Evolutionary conservation across 2,797 vertebrate genomes (phyloP).

Genomic region (Anguilla anguilla): DNA sequence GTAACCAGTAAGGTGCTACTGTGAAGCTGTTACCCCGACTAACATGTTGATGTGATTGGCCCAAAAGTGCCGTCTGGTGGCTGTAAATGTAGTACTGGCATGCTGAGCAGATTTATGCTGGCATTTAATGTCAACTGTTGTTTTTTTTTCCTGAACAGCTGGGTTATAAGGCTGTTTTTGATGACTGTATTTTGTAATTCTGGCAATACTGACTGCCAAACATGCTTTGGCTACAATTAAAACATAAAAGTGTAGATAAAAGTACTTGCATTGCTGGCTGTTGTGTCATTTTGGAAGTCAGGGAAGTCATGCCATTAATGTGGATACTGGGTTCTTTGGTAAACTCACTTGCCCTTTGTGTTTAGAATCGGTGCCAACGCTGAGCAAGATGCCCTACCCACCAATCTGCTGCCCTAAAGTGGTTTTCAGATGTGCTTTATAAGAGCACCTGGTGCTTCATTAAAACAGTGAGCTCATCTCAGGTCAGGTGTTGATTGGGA

Average conservation of each 20-base stretch:
- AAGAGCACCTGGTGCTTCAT: neutral
- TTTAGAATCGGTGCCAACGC: neutral
- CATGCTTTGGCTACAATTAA: neutral
- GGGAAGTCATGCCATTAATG: neutral
- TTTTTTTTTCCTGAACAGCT: neutral
- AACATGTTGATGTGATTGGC: neutral
- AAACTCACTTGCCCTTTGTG: neutral
- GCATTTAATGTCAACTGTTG: neutral
- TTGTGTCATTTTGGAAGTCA: neutral
- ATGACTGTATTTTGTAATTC: neutral
- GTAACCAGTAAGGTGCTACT: neutral
- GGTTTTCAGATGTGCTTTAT: neutral
- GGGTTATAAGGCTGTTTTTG: neutral
- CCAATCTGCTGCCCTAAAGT: neutral
- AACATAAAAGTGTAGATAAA: neutral
- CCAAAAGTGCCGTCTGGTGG: neutral
- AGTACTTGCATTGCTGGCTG: neutral
- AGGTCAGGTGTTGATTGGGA: neutral
- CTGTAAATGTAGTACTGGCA: neutral
- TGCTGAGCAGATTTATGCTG: neutral
- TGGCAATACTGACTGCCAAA: neutral
- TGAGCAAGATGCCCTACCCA: neutral
- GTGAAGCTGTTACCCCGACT: neutral
- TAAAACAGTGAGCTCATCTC: neutral
- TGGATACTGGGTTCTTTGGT: neutral